Evolutionary conservation across 2,797 vertebrate genomes (phyloP), one percentile per base, ranked within the genome.

Genomic region (Pipistrellus pipistrellus): DNA sequence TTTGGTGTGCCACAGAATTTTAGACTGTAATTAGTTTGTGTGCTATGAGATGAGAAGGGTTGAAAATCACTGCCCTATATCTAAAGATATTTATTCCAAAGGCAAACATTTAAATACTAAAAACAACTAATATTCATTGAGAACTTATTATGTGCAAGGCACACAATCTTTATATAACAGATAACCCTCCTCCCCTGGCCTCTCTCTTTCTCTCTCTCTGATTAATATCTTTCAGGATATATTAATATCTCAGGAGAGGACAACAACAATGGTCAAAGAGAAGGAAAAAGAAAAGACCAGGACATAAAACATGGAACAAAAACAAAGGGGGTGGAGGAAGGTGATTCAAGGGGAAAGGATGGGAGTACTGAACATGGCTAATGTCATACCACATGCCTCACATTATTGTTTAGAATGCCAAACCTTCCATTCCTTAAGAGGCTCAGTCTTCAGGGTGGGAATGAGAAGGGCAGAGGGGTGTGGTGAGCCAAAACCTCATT

Each of bases 31-130:
- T 51, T 51, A 32, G 18, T 76, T 76, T 32, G 30, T 76, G 30
- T 53, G 30, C 18, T 30, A 76, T 53, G 48, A 76, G 73, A 76
- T 53, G 48, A 76, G 23, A 76, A 53, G 4, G 20, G 11, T 76
- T 76, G 48, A 53, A 76, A 76, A 90, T 55, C 48, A 23, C 23
- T 76, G 73, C 30, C 25, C 57, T 86, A 76, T 27, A 80, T 48
- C 64, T 71, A 62, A 93, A 93, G 46, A 84, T 77, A 64, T 20
- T 72, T 80, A 88, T 93, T 94, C 6, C 55, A 94, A 86, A 17
- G 69, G 25, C 27, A 93, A 85, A 88, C 8, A 62, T 82, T 72
- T 80, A 77, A 88, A 23, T 57, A 44, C 21, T 46, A 78, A 44
- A 64, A 62, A 83, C 15, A 78, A 82, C 32, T 64, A 41, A 8